phyloP scores from a whole-genome alignment of 2,113 vertebrate species.

The Rhinogobius similis region DNA sequence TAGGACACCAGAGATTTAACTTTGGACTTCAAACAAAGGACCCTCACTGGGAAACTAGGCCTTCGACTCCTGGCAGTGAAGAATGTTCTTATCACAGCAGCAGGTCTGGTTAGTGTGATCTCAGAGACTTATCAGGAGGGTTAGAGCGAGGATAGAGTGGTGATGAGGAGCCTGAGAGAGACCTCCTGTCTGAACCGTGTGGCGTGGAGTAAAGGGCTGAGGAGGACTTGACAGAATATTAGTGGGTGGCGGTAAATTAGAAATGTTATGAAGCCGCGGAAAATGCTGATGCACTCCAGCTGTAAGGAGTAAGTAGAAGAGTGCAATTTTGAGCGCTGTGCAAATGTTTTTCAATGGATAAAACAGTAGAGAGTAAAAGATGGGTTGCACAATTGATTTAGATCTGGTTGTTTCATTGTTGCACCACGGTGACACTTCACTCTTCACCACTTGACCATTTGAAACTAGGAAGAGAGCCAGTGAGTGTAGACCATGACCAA shows the following conservation, averaged over 20 bases:
- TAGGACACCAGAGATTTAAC: slow-evolving; percentile 40
- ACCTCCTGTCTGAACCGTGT: slow-evolving; percentile 26
- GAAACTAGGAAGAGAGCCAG: no score
- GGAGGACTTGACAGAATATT: slow-evolving; percentile 41
- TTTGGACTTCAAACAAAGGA: background rate
- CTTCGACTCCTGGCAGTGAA: slow-evolving; percentile 35
- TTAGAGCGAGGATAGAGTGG: slow-evolving; percentile 42
- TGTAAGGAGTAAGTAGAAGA: background rate
- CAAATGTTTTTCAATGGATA: no score
- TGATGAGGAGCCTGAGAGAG: slow-evolving; percentile 55
- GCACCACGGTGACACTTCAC: no score
- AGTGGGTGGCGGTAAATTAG: slow-evolving; percentile 15
- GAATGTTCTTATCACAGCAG: slow-evolving; percentile 63
- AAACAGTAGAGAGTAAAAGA: no score
- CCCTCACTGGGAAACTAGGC: slow-evolving; percentile 2
- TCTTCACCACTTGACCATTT: no score
- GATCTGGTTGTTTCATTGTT: no score
- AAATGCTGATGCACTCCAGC: slow-evolving; percentile 26
- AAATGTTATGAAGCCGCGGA: slow-evolving; percentile 10
- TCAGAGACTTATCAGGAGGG: slow-evolving; percentile 55
- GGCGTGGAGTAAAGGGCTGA: slow-evolving; percentile 20
- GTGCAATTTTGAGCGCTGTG: background rate
- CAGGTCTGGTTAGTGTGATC: slow-evolving; percentile 50
- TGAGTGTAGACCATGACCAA: no score
- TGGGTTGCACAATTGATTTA: no score